These are phyloP conservation scores for Nephila pilipes DNA, from an alignment of 1,140 invertebrate genomes.

Conservation along the genomic window DNA sequence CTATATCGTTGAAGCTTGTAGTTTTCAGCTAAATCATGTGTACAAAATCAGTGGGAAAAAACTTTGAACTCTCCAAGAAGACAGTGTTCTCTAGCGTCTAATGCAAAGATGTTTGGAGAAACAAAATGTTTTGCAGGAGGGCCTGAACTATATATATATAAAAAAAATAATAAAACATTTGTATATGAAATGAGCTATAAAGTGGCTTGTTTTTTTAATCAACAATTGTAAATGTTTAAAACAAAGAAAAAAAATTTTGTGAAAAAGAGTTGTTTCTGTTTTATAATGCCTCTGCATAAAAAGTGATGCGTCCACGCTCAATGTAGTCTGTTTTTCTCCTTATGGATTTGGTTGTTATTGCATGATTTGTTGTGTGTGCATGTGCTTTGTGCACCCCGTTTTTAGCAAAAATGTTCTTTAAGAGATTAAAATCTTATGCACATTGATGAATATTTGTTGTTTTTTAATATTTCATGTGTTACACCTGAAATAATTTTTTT, in stretches of 20 bases:
- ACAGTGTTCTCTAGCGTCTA: background rate
- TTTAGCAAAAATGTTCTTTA: conserved; percentile 76
- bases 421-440: conserved; percentile 78
- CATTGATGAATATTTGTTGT: conserved; percentile 55
- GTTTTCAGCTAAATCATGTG: conserved; percentile 75
- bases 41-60: conserved; percentile 66
- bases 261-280: conserved; percentile 68
- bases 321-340: conserved; percentile 76
- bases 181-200: conserved; percentile 76
- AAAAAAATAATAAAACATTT: conserved; percentile 46
- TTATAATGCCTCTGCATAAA: conserved; percentile 73
- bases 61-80: conserved; percentile 52
- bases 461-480: background rate
- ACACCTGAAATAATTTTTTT: too few species aligned
- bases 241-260: conserved; percentile 48
- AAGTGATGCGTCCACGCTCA: conserved; percentile 77
- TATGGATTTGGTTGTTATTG: conserved; percentile 77
- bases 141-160: background rate
- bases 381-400: conserved; percentile 76
- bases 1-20: conserved; percentile 73
- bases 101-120: background rate
- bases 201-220: conserved; percentile 76
- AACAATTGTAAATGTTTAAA: conserved; percentile 74
- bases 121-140: background rate
- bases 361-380: conserved; percentile 77